Evolutionary conservation across 2,113 vertebrate genomes (phyloP), one percentile per base, ranked within the genome.

Genomic region (Sapayoa aenigma): DNA sequence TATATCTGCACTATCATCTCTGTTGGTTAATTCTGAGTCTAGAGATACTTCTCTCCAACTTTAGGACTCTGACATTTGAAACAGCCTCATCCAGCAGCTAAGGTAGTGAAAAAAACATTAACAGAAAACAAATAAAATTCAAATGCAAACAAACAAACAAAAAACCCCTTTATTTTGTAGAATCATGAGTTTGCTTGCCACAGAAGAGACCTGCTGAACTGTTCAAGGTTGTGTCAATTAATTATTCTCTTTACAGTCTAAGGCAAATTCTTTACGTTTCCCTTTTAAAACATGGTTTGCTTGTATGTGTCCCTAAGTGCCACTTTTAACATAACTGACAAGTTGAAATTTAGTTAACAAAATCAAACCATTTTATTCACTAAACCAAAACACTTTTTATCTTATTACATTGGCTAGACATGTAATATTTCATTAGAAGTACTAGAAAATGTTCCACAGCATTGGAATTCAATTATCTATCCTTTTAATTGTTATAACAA

Each of bases 381-480:
- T 2, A 62, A 85, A 9, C 2, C 12, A 50, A 77, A 86, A 68
- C 49, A 20, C 19, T 81, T 56, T 33, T n/a, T 74, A 47, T 30
- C 14, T 77, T 78, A 67, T 67, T 63, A 50, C 8, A 14, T 49
- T 87, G 56, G 35, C 15, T 50, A 90, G 39, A 19, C 19, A 27
- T 33, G 12, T 30, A 62, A 23, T 71, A 42, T 39, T 95, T 74
- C 62, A 81, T 84, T 84, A 87, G 58, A 69, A 86, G 7, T 37
- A 44, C 39, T 75, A 84, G 31, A 18, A 87, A 75, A 6, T 21
- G 23, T 87, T 93, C 62, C 78, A 72, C 49, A 82, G 33, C 35
- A 68, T 4, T 85, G 39, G 18, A 87, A 93, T 93, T 94, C 63
- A 93, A 90, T 90, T 94, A 90, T 67, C 30, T 30, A 8, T 82